Conservation (phyloP, 2,797 vertebrate genomes). For the Cygnus olor region DNA sequence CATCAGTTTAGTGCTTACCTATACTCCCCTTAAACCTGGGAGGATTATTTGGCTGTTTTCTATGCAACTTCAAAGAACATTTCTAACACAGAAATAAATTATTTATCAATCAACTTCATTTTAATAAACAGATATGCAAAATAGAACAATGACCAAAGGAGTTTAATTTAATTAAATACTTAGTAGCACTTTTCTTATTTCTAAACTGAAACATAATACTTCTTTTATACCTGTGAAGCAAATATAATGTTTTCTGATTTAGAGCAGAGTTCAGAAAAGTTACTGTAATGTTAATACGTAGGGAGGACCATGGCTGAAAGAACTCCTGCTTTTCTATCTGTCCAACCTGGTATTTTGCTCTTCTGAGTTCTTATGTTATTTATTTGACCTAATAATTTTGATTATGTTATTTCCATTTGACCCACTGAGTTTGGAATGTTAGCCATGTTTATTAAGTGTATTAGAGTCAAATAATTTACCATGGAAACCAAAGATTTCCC, state of each 20-base stretch:
- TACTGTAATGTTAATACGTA: background rate
- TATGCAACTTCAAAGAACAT: background rate
- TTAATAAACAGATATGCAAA: background rate
- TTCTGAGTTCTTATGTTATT: background rate
- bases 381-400: background rate
- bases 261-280: background rate
- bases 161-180: background rate
- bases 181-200: background rate
- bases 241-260: background rate
- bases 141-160: background rate
- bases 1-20: background rate
- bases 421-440: background rate
- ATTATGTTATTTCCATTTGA: background rate
- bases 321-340: background rate
- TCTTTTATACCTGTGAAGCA: background rate
- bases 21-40: background rate
- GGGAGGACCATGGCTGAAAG: background rate
- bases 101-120: background rate
- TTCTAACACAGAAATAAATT: background rate
- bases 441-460: background rate
- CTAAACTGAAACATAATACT: background rate
- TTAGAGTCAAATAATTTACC: conserved; percentile 27
- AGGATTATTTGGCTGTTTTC: background rate
- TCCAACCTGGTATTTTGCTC: background rate
- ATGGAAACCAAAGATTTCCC: background rate